Evolutionary conservation across 1,140 invertebrate genomes (phyloP).

Genomic region (Cydia strobilella): DNA sequence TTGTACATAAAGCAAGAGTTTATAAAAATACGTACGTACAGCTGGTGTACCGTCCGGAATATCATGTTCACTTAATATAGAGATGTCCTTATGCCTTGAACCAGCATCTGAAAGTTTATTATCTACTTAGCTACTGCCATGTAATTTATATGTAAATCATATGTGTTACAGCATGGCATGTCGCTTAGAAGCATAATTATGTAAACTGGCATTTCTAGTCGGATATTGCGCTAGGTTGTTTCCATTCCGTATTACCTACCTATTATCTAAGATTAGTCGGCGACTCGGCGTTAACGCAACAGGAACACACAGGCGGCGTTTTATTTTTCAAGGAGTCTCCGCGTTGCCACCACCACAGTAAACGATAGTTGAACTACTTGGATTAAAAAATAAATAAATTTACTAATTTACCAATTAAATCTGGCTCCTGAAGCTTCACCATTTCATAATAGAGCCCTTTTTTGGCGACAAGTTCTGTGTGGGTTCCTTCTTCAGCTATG

Average conservation of each 20-base stretch:
- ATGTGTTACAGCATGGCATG: no score
- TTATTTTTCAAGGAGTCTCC: no score
- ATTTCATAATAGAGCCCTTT: conserved; percentile 87
- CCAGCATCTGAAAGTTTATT: background rate
- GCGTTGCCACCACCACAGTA: no score
- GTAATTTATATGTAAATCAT: no score
- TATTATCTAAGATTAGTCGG: background rate
- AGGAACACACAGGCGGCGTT: no score
- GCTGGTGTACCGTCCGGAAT: background rate
- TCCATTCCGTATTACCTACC: background rate
- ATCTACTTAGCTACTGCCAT: background rate
- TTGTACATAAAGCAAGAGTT: no score
- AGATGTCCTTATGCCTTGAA: background rate
- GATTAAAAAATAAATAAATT: no score
- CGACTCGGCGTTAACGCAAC: no score
- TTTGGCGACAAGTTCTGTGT: conserved; percentile 84
- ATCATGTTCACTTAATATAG: background rate
- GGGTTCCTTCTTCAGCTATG: conserved; percentile 86
- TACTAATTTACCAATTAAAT: conserved; percentile 21
- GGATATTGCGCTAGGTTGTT: no score
- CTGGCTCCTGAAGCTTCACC: conserved; percentile 74
- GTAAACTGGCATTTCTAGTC: no score
- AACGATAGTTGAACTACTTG: no score
- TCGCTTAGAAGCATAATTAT: no score
- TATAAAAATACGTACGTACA: conserved; percentile 19